Evolutionary conservation across 2,113 vertebrate genomes (phyloP).

Genomic region (Mormyrus iriodes): DNA sequence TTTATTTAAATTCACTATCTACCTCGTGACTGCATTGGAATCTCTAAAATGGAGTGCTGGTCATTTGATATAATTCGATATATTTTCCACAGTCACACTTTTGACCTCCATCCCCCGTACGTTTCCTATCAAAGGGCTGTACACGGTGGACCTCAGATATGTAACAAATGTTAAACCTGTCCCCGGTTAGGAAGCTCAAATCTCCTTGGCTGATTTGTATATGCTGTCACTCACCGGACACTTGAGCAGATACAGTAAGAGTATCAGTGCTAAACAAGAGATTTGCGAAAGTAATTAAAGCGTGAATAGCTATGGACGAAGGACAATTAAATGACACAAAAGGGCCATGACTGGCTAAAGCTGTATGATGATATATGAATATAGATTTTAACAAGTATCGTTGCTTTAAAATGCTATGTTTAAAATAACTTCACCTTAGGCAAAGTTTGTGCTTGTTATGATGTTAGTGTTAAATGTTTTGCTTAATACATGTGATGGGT

Average conservation of each 20-base stretch:
- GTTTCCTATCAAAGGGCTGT: conserved; percentile 34
- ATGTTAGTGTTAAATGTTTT: conserved; percentile 30
- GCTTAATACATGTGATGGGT: conserved; percentile 23
- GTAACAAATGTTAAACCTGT: not conserved
- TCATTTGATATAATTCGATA: not conserved
- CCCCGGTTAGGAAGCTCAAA: not conserved
- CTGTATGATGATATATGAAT: conserved; percentile 47
- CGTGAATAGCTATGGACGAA: conserved; percentile 34
- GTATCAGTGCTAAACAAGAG: conserved; percentile 20
- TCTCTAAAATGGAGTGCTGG: conserved; percentile 38
- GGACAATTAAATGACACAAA: conserved; percentile 34
- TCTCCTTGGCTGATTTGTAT: not conserved
- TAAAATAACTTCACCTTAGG: conserved; percentile 19
- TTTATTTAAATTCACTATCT: conserved; percentile 50
- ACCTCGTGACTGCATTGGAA: conserved; percentile 59
- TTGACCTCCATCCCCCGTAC: not conserved
- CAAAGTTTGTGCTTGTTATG: conserved; percentile 48
- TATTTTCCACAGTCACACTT: conserved; percentile 13
- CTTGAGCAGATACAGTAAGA: not conserved
- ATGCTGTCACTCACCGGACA: not conserved
- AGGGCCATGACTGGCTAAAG: not conserved
- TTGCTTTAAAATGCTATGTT: conserved; percentile 25
- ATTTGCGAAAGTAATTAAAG: conserved; percentile 28
- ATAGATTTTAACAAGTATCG: conserved; percentile 49
- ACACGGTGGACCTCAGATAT: conserved; percentile 12